Evolutionary conservation across 2,113 vertebrate genomes (phyloP), one percentile per base, ranked within the genome.

Genomic region (Ictalurus punctatus): DNA sequence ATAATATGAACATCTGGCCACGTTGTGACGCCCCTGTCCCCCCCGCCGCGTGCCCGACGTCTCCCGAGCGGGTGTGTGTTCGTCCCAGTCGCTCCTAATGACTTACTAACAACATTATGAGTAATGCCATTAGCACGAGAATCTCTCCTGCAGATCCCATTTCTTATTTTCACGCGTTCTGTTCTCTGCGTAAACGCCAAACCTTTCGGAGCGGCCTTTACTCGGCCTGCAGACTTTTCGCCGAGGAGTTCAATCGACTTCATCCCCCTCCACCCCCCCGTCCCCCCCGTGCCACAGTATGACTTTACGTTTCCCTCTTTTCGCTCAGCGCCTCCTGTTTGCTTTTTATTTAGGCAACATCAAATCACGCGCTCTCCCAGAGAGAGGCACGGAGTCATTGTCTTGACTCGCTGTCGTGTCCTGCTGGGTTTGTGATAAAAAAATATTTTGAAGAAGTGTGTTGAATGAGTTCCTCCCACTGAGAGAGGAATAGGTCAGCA

Each of bases 361-460:
- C 73, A 80, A 89, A 91, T 91, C 90, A 86, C n/a, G 59, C 82
- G 23, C 59, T 91, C 85, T 89, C 61, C 80, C 40, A 2, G 85
- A 65, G 79, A 84, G 78, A 91, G 52, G n/a, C 52, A 84, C 19
- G 67, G 44, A 37, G 79, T 79, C 61, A 44, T 52, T 67, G 54
- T 63, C 23, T n/a, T 52, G 86, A 74, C 84, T 79, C 69, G 73
- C 59, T 58, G 52, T 80, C 19, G 37, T 6, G 12, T 73, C 90
- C 87, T 6, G 90, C 84, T 87, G 90, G 54, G 85, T 87, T 87
- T 80, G 76, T 89, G 87, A 90, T 89, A 80, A 79, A 86, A 89
- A 84, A n/a, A 27, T 10, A 10, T 52, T 52, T 52, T 0, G 44
- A 58, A 58, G 4, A 19, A 58, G 40, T 48, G 59, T 79, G 30